phyloP scores from a whole-genome alignment of 2,888 invertebrate genomes.

The Cephus rjabovi region DNA sequence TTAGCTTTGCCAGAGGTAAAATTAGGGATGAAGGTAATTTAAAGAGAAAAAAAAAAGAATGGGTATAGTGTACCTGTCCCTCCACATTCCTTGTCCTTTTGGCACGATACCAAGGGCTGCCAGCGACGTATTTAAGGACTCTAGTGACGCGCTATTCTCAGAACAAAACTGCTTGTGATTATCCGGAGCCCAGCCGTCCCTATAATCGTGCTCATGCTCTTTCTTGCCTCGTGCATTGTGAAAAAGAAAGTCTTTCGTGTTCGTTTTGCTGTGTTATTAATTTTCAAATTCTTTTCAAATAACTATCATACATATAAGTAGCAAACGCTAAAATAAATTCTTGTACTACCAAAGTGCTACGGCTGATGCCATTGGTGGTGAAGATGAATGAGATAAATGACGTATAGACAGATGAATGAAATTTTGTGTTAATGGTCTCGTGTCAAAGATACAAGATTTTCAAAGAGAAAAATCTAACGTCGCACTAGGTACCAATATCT shows the following conservation, averaged over 20 bases:
- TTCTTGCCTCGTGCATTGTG: slow-evolving; percentile 23
- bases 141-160: slow-evolving; percentile 65
- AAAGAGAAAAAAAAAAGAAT: slow-evolving; percentile 34
- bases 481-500: too few relatives aligned
- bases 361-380: neutral
- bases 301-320: neutral
- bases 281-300: neutral
- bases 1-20: too few relatives aligned
- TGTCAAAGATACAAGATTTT: too few relatives aligned
- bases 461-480: too few relatives aligned
- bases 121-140: slow-evolving; percentile 65
- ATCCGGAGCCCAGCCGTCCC: slow-evolving; percentile 46
- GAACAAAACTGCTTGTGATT: slow-evolving; percentile 64
- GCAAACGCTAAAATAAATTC: neutral
- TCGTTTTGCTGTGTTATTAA: neutral
- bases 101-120: slow-evolving; percentile 66
- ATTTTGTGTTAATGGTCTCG: too few relatives aligned
- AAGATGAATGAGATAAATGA: slow-evolving; percentile 17
- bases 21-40: too few relatives aligned
- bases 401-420: neutral
- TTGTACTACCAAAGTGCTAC: slow-evolving; percentile 15
- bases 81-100: slow-evolving; percentile 68
- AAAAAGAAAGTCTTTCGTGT: neutral
- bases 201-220: slow-evolving; percentile 56
- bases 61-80: slow-evolving; percentile 67